Percentiles rank a stretch among this genome's conserved stretches.
phyloP scores from a whole-genome alignment of 2,113 vertebrate species.

The Salvelinus namaycush region DNA sequence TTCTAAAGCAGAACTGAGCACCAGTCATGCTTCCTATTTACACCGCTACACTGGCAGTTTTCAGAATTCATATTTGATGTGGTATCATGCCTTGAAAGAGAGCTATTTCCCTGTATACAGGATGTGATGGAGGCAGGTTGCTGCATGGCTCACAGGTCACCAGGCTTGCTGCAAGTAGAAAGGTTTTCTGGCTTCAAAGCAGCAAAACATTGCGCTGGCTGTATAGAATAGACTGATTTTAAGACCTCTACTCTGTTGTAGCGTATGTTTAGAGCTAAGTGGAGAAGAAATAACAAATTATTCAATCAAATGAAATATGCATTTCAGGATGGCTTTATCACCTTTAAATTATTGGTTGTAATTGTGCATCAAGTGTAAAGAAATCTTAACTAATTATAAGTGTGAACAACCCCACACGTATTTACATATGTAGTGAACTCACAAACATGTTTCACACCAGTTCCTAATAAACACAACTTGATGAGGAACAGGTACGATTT shows the following conservation, averaged over 20 bases:
- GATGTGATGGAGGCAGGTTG: slow-evolving; percentile 54
- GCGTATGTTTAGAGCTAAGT: slow-evolving; percentile 27
- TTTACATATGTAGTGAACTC: slow-evolving; percentile 55
- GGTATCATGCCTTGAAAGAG: slow-evolving; percentile 61
- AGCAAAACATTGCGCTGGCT: slow-evolving; percentile 51
- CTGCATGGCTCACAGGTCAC: slow-evolving; percentile 45
- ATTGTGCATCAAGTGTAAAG: slow-evolving; percentile 38
- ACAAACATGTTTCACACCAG: slow-evolving; percentile 52
- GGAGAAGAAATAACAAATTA: background rate
- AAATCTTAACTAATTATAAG: slow-evolving; percentile 66
- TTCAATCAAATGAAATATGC: slow-evolving; percentile 11
- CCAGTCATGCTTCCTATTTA: slow-evolving; percentile 59
- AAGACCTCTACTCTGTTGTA: slow-evolving; percentile 14
- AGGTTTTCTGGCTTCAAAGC: slow-evolving; percentile 54
- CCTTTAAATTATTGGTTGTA: slow-evolving; percentile 51
- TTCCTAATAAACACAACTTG: slow-evolving; percentile 59
- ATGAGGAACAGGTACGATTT: slow-evolving; percentile 60
- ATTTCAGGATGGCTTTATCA: slow-evolving; percentile 42
- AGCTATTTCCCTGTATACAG: slow-evolving; percentile 49
- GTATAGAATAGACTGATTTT: slow-evolving; percentile 45
- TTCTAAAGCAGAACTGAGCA: slow-evolving; percentile 42
- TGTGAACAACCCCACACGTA: slow-evolving; percentile 62
- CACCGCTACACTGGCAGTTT: slow-evolving; percentile 57
- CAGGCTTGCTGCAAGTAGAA: slow-evolving; percentile 36
- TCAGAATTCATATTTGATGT: slow-evolving; percentile 71